Conservation (phyloP, 2,888 invertebrate species). For the Lasioglossum lativentre region DNA sequence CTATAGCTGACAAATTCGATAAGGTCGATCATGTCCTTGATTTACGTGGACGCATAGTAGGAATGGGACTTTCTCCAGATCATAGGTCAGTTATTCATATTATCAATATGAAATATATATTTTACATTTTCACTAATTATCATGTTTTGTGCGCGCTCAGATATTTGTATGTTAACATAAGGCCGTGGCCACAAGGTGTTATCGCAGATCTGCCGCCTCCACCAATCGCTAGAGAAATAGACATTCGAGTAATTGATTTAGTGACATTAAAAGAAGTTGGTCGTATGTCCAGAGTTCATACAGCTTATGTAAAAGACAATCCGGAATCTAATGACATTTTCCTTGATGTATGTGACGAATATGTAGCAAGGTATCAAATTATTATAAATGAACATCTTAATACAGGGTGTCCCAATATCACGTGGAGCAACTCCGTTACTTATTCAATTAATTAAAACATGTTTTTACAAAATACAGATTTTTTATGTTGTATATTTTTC, state of each 20-base stretch:
- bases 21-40: constrained; percentile 92
- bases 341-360: constrained; percentile 92
- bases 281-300: constrained; percentile 91
- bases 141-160: constrained; percentile 80
- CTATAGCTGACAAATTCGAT: constrained; percentile 90
- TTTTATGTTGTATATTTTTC: not conserved
- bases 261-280: constrained; percentile 91
- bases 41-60: constrained; percentile 94
- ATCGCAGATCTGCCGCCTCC: constrained; percentile 88
- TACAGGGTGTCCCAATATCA: not conserved
- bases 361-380: constrained; percentile 90
- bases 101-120: constrained; percentile 2
- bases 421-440: too few species aligned
- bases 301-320: constrained; percentile 93
- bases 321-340: constrained; percentile 94
- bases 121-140: not conserved
- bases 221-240: constrained; percentile 94
- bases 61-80: constrained; percentile 94
- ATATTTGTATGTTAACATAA: constrained; percentile 92
- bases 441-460: too few species aligned
- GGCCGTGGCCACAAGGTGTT: constrained; percentile 92
- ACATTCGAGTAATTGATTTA: constrained; percentile 94
- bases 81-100: constrained; percentile 84
- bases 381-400: constrained; percentile 10
- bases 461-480: too few species aligned